Evolutionary conservation across 2,797 vertebrate species (phyloP).

Genomic region (Craterocephalus amniculus): DNA sequence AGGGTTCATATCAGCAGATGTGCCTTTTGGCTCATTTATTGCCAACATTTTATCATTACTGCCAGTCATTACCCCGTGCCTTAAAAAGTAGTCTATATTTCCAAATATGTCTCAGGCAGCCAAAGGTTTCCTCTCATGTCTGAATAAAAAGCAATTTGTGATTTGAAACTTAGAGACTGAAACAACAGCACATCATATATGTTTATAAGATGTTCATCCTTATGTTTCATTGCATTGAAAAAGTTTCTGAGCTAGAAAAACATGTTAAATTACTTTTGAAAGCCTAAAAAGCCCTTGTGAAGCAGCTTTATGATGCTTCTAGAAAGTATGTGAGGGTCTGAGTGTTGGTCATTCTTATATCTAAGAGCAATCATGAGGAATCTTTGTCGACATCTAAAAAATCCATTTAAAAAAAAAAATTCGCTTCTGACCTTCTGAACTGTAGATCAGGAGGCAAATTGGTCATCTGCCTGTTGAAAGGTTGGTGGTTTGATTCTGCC

Average conservation of each 20-base stretch:
- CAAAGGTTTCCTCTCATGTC: neutral
- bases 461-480: no score
- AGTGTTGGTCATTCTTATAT: neutral
- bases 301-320: neutral
- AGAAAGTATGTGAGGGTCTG: neutral
- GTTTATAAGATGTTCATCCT: neutral
- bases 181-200: neutral
- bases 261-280: no score
- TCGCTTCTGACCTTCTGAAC: no score
- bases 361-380: neutral
- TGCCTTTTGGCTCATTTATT: slow-evolving; percentile 9
- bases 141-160: neutral
- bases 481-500: no score
- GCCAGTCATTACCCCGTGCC: neutral
- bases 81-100: neutral
- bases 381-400: no score
- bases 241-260: no score
- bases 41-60: slow-evolving; percentile 5
- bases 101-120: slow-evolving; percentile 1
- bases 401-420: no score
- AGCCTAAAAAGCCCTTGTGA: neutral
- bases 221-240: no score
- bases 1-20: neutral
- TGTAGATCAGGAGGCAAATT: no score
- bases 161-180: neutral